Base-by-base conservation (phyloP, 2,797 vertebrate species). In the Tympanoctomys barrerae region DNA sequence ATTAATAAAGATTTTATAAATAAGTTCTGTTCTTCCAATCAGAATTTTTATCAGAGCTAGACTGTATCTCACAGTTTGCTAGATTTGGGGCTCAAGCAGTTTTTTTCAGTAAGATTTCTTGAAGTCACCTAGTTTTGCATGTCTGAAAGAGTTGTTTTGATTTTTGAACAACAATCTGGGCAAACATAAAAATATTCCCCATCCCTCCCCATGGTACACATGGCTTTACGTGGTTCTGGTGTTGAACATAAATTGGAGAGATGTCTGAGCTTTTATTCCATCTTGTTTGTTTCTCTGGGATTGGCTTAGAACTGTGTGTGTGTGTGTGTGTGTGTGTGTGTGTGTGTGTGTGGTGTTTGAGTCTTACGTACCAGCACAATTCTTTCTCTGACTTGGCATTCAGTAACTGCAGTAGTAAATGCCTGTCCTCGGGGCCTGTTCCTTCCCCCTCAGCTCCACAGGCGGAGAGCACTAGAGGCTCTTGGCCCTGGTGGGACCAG, bases 261-360 rank as follows among this genome's bases (percentile, higher is more conserved):
- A 85, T 81, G 49, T 31, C 46, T 81, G 85, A 90, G 64, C 24
- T 62, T 94, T 59, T 79, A 6, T 57, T 81, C 21, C 85, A 42
- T 52, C 82, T 89, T 77, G 7, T 87, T 57, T 84, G 28, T 71
- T 77, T 68, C 2, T 90, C 89, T 89, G 78, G 22, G 1, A 81
- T 97, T 84, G 85, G 46, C 93, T 94, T 94, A 57, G 36, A 12
- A 2, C n/a, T n/a, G n/a, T n/a, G n/a, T n/a, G n/a, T n/a, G 39
- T 33, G 13, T 52, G n/a, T 33, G n/a, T 39, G n/a, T 28, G 57
- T 22, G n/a, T 39, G n/a, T 28, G 57, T 22, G 52, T 54, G 39
- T 33, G 13, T 52, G n/a, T 33, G n/a, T 39, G n/a, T 28, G 57
- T 22, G 52, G 1, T 64, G 4, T 24, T 7, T 90, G 19, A 75